Evolutionary conservation across 2,888 invertebrate genomes (phyloP), one percentile per base, ranked within the genome.

Genomic region (Argyra leucocephala): DNA sequence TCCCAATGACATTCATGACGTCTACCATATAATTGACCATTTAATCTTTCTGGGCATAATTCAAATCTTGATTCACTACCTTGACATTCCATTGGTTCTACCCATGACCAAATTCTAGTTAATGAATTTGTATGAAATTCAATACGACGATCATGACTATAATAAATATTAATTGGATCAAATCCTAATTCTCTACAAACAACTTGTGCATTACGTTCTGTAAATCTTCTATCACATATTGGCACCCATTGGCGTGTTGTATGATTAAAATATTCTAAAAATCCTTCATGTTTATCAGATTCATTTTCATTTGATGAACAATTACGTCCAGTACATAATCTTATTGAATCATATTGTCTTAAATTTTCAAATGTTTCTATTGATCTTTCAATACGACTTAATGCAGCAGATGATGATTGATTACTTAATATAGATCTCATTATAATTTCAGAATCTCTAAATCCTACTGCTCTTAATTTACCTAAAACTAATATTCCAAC

Each of bases 191-290:
- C 93, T 23, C 93, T 84, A 75, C 99, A 99, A 0, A 96, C 94
- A 0, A 98, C 97, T 82, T 96, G 91, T 5, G 96, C 97, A 76
- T 97, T 98, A 72, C 96, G 85, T 76, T 97, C 95, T 0, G 96
- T 96, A 77, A 99, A 99, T 67, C 95, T 85, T 61, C 85, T 85
- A 78, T 99, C 99, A 79, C 99, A 99, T 81, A 97, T 88, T 0
- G 98, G 94, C 48, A 96, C 91, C 94, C 96, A 97, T 75, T 97
- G 96, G 22, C 93, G 82, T 0, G 96, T 96, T 2, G 99, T 98
- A 71, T 85, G 85, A 74, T 99, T 99, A 76, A 91, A 98, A 75
- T 95, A 91, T 81, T 98, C 96, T 67, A 98, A 78, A 74, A 96
- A 98, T 6, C 97, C 97, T 83, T 90, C 88, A 72, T 85, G 85